Conservation (phyloP, 2,888 invertebrate species). For the Campoplex nolae region DNA sequence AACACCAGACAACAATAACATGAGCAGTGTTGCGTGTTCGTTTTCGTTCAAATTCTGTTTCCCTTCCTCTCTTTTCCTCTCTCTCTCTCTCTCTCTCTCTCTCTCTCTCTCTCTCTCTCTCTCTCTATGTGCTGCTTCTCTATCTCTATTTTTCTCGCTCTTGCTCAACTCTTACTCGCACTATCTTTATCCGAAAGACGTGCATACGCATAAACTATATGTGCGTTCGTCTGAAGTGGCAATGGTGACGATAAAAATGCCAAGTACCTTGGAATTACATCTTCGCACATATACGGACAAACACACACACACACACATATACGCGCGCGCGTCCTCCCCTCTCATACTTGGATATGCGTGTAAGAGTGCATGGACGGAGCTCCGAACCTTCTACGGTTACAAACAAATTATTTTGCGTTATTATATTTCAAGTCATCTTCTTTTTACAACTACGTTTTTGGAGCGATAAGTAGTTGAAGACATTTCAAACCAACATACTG, state of each 20-base stretch:
- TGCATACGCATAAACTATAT: conserved; percentile 13
- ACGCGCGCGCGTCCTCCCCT: neutral
- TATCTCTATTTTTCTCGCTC: neutral
- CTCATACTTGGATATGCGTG: conserved; percentile 65
- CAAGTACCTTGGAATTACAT: conserved; percentile 82
- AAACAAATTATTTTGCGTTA: conserved; percentile 36
- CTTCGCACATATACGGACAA: conserved; percentile 73
- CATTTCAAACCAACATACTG: too few species aligned
- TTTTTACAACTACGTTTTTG: neutral
- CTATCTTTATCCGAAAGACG: neutral
- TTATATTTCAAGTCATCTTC: neutral
- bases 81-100: neutral
- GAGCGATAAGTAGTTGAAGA: too few species aligned
- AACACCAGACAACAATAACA: conserved; percentile 82
- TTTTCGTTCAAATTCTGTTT: conserved; percentile 61
- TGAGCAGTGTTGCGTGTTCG: conserved; percentile 73
- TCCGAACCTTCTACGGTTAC: conserved; percentile 67
- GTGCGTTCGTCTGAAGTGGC: conserved; percentile 78
- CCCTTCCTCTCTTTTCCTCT: neutral
- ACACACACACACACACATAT: conserved; percentile 43
- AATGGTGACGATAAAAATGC: conserved; percentile 80
- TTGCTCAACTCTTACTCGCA: conserved; percentile 1
- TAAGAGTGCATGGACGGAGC: conserved; percentile 70
- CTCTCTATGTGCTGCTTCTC: neutral
- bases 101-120: neutral